Base-by-base conservation (phyloP, 1,140 invertebrate genomes). In the Trypoxylus dichotomus region DNA sequence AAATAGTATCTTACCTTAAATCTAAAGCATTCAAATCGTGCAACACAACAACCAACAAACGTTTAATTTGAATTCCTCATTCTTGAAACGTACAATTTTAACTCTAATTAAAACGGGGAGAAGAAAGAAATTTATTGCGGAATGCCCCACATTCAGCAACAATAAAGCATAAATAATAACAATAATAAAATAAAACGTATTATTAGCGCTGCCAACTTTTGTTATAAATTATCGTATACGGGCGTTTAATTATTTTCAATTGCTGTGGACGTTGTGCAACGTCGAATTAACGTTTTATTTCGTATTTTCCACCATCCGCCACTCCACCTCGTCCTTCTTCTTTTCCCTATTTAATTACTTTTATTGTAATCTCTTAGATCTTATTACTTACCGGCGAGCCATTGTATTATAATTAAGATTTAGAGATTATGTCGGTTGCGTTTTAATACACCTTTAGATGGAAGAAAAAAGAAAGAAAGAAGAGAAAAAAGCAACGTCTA, bases 381-480 rank as follows among this genome's bases (percentile, higher is more conserved):
- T 63, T 63, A 63, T 63, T 63, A 63, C 60, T 25, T 63, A 63
- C 60, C 60, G 19, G 60, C 60, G 60, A 63, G 60, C 60, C 25
- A 63, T 63, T 63, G 60, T 63, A 63, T 63, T 63, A 63, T 63
- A 63, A 63, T 63, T 63, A 63, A 63, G 60, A 63, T 63, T 63
- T 63, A 63, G 19, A 63, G 60, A 63, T 63, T 63, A 63, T 63
- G 60, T 63, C 60, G 60, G 60, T 63, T 63, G 60, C 60, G 60
- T 63, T 63, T 63, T 63, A 63, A 19, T 25, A 11, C 60, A 6
- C 60, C 5, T 15, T 63, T 63, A 24, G 24, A 63, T 6, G n/a
- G 21, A 24, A 24, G 7, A 24, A 63, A 27, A 63, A 58, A n/a
- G 47, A n/a, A 63, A 24, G 19, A 11, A 27, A 24, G 60, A 1